Evolutionary conservation across 2,888 invertebrate species (phyloP), one percentile per base, ranked within the genome.

Genomic region (Creontiades dilutus): DNA sequence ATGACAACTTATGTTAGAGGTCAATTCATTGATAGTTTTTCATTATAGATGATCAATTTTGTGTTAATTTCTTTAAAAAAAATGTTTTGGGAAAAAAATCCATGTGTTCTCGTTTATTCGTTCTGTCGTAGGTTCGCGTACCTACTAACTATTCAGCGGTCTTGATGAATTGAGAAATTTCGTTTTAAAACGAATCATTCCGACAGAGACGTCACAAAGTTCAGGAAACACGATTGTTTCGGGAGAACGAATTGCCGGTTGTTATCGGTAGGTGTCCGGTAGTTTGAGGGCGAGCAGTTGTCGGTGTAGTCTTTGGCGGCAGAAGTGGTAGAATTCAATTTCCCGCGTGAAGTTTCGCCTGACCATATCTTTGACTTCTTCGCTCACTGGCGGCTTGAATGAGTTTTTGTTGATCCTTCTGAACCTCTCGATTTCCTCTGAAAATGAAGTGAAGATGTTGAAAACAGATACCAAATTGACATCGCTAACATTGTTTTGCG

Each of bases 281-380:
- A 96, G 94, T 92, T 96, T 94, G 0, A 97, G 94, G 0, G 97
- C 97, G 90, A 96, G 94, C 90, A 96, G 95, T 92, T 98, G 98
- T 93, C 96, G 95, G 92, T 98, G 96, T 23, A 98, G 94, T 92
- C 98, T 94, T 93, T 98, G 97, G 92, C 96, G 96, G 93, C 97
- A 97, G 93, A 98, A 98, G 93, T 98, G 96, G 93, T 98, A 98
- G 93, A 98, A 97, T 92, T 98, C 98, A 14, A 98, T 97, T 94
- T 98, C 98, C 89, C 96, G 95, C 0, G 97, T 97, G 93, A 98
- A 97, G 93, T 98, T 98, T 61, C 95, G 95, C 91, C 97, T 94
- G 7, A 98, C 97, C 86, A 98, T 95, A 84, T 97, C 96, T 93
- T 97, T 98, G 2, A 98, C 96, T 92, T 96, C 96, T 92, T 98